Evolutionary conservation across 2,797 vertebrate genomes (phyloP), one percentile per base, ranked within the genome.

Genomic region (Acipenser oxyrinchus): DNA sequence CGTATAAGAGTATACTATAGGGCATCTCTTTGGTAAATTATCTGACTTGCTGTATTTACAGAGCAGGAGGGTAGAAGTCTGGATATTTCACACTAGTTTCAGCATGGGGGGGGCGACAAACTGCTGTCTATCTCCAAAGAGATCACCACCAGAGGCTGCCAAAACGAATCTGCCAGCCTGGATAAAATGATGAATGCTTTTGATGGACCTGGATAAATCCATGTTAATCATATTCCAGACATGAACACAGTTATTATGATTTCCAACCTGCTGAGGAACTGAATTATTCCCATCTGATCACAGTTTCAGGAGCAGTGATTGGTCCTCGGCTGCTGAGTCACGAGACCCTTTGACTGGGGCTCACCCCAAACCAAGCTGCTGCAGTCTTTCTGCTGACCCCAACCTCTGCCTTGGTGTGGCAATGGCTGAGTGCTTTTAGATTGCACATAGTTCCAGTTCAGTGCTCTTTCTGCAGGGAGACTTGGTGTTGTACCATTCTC

Each of bases 181-280:
- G 49, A 60, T 71, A 65, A 68, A 60, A 74, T 83, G 78, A 83
- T 79, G 72, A 81, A 85, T 81, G 74, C 69, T 67, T 74, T 73
- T 66, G 63, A 62, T n/a, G n/a, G n/a, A n/a, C n/a, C n/a, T n/a
- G n/a, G n/a, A n/a, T n/a, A n/a, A n/a, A n/a, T 68, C 60, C 23
- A 57, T 72, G 66, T 78, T 75, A 78, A 83, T 83, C 73, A 74
- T 63, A 68, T 63, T 6, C 60, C 70, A 69, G 70, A 75, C 71
- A 65, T 50, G 53, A 12, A 58, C 69, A 75, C 62, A 71, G 68
- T 60, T 75, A 66, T 70, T 65, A 49, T 49, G 18, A 65, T 68
- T 63, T 57, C 51, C 65, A 55, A 63, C 59, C 51, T 23, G 63
- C 18, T 69, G 57, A 66, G 66, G 64, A 58, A 66, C 62, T 51